A percentile compares a stretch with the other conserved stretches of the same genome.
Evolutionary conservation across 2,888 invertebrate species (phyloP).

Genomic region (Agrochola macilenta): DNA sequence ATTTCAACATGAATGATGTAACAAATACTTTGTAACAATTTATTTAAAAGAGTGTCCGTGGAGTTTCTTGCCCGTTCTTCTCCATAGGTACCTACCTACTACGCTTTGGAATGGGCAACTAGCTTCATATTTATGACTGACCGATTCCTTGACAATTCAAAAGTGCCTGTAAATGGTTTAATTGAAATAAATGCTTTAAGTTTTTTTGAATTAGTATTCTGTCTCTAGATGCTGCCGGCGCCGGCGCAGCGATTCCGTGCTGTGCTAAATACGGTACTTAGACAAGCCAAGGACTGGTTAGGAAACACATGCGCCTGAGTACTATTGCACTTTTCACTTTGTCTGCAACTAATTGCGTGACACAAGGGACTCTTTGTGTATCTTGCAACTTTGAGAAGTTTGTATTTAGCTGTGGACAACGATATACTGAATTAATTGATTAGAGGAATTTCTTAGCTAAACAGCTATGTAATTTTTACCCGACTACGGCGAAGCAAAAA

Average conservation of each 20-base stretch:
- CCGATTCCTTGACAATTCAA: no score
- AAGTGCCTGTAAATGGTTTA: no score
- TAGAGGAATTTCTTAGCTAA: neutral
- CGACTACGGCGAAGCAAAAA: no score
- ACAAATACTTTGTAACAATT: no score
- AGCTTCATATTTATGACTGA: no score
- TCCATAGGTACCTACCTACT: no score
- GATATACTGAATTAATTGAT: neutral
- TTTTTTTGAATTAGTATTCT: neutral
- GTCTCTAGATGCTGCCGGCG: no score
- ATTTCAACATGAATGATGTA: no score
- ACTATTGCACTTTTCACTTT: constrained; percentile 23
- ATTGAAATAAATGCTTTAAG: no score
- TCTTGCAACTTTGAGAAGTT: neutral
- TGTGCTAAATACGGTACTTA: constrained; percentile 19
- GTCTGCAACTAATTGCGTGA: constrained; percentile 25
- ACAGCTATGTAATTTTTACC: neutral
- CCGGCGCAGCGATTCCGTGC: neutral
- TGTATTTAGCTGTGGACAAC: constrained; percentile 4
- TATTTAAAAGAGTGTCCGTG: no score
- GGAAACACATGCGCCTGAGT: constrained; percentile 21
- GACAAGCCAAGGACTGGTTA: neutral
- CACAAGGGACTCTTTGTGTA: constrained; percentile 21
- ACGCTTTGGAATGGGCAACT: no score
- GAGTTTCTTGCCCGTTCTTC: no score